Base-by-base conservation (phyloP, 2,113 vertebrate genomes). In the Urocolius indicus region DNA sequence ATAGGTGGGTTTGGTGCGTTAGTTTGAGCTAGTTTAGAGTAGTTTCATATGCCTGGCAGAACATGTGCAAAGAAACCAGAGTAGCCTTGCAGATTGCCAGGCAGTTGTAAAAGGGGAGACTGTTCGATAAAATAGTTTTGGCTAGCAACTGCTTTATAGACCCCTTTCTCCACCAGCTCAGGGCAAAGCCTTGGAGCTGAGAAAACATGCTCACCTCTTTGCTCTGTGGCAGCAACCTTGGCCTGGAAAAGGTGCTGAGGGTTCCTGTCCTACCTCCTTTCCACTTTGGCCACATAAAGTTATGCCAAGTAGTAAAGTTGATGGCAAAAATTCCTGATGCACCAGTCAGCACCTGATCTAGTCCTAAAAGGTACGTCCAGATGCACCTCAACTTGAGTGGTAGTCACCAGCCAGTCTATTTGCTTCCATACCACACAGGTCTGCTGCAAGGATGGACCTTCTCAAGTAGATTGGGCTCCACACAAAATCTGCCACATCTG, bases 61-160 rank as follows among this genome's bases (percentile, higher is more conserved):
- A 73, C 9, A 27, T 0, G 2, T 38, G 52, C 32, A 52, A 59
- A 67, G 52, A 74, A 89, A 52, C 26, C 23, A 11, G 26, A 81
- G 45, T 36, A 74, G 68, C 32, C 27, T 17, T 52, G 32, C 32
- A 32, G 52, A 45, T 36, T 16, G 32, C 32, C 32, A n/a, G 32
- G 45, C 45, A 59, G 61, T 32, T 0, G 0, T 0, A 0, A 38
- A 59, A 86, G 36, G 16, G 36, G 18, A 67, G 21, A 36, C 24
- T 79, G 66, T 59, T 45, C 23, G 36, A 52, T 22, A 51, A 73
- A 66, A 45, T 2, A 81, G 32, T 45, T 66, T 58, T 27, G 51
- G 26, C 45, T 51, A 73, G 43, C 34, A 73, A 34, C 16, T 1
- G 1, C 30, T 86, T 59, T 30, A 11, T 6, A 68, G 72, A 52